Conservation (phyloP, 2,113 vertebrate species). For the Lepisosteus osseus region DNA sequence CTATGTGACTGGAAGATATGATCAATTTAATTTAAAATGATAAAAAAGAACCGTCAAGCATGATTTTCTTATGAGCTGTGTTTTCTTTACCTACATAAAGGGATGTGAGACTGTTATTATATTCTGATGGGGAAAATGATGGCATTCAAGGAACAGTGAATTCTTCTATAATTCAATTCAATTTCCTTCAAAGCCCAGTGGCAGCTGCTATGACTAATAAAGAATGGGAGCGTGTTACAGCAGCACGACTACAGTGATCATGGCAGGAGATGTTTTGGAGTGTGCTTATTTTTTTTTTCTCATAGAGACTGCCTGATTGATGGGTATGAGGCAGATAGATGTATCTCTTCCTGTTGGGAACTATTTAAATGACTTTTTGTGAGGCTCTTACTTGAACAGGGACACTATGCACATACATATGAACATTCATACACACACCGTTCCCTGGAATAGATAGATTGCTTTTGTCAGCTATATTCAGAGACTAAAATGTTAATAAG, state of each 20-base stretch:
- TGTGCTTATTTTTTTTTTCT: not conserved
- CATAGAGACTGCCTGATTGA: constrained; percentile 2
- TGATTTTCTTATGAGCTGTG: not conserved
- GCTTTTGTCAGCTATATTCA: not conserved
- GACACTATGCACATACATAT: not conserved
- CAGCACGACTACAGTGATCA: not conserved
- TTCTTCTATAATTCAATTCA: constrained; percentile 19
- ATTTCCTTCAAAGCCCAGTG: constrained; percentile 22
- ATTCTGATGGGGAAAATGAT: constrained; percentile 21
- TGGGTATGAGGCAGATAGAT: constrained; percentile 1
- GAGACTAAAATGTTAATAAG: not conserved
- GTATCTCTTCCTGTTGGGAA: not conserved
- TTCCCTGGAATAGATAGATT: not conserved
- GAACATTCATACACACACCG: not conserved
- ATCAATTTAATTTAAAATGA: constrained; percentile 21
- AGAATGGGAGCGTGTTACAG: not conserved
- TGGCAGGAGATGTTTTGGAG: not conserved
- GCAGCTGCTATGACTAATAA: constrained; percentile 15
- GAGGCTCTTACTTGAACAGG: not conserved
- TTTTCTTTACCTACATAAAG: constrained; percentile 1
- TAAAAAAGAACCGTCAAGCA: not conserved
- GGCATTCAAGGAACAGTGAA: not conserved
- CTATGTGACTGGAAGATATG: not conserved
- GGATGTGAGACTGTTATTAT: constrained; percentile 28
- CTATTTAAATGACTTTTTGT: not conserved